Conservation (phyloP, 2,797 vertebrate species). For the Garrulus glandarius region DNA sequence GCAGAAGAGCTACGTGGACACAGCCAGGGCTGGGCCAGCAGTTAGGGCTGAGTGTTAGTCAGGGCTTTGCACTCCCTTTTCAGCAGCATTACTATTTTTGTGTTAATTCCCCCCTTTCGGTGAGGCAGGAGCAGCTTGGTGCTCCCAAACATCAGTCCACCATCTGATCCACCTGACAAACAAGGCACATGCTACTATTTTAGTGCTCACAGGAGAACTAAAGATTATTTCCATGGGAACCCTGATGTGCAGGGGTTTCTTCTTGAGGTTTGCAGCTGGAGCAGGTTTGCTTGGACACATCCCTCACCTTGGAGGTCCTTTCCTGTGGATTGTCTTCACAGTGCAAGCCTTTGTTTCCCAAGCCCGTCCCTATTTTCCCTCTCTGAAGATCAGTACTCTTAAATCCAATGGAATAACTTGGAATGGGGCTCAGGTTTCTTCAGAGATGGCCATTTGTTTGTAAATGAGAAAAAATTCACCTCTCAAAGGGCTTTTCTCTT, state of each 20-base stretch:
- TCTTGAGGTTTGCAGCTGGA: background rate
- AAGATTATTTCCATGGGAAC: background rate
- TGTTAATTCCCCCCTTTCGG: background rate
- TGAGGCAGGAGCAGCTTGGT: accelerated
- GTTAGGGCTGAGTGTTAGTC: background rate
- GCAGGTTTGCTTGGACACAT: background rate
- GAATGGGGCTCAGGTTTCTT: background rate
- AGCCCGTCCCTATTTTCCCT: background rate
- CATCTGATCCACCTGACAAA: background rate
- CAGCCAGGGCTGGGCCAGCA: background rate
- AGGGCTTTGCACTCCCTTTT: background rate
- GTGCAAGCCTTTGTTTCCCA: background rate
- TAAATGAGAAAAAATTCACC: background rate
- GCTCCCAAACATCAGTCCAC: background rate
- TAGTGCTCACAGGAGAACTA: background rate
- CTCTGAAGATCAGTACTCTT: background rate
- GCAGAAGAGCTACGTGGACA: accelerated
- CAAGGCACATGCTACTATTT: background rate
- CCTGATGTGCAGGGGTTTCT: background rate
- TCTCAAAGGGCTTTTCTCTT: background rate
- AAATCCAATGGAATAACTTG: background rate
- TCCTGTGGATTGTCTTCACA: background rate
- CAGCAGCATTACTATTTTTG: background rate
- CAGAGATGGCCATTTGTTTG: background rate
- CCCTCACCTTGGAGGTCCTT: background rate